These are phyloP conservation scores for Philopotamus ludificatus DNA, from an alignment of 1,140 invertebrate genomes.

Conservation along the genomic window DNA sequence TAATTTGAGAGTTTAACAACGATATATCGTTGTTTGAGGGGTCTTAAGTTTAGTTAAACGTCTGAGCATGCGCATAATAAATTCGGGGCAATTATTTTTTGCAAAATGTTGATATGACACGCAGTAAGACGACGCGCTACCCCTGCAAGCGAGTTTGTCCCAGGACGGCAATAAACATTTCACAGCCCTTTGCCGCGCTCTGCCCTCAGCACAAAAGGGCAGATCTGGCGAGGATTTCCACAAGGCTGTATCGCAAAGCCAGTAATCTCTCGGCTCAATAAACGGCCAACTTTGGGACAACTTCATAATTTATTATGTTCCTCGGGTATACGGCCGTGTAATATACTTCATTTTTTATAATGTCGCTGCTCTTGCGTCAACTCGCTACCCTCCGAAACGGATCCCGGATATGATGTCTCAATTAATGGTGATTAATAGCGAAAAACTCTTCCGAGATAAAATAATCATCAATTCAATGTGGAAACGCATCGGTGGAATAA, in stretches of 20 bases:
- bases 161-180: slow-evolving; percentile 27
- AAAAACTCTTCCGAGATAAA: too few species aligned
- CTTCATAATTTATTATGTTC: slow-evolving; percentile 17
- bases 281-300: slow-evolving; percentile 30
- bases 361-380: neutral
- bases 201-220: slow-evolving; percentile 25
- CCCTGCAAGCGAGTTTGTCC: slow-evolving; percentile 8
- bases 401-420: too few species aligned
- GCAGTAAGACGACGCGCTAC: slow-evolving; percentile 11
- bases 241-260: slow-evolving; percentile 29
- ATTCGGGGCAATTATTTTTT: slow-evolving; percentile 13
- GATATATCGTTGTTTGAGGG: too few species aligned
- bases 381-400: too few species aligned
- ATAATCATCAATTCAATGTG: too few species aligned
- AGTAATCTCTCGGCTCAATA: slow-evolving; percentile 34
- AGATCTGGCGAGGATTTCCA: slow-evolving; percentile 25
- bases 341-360: slow-evolving; percentile 20
- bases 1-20: too few species aligned
- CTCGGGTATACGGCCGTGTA: neutral
- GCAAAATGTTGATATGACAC: neutral
- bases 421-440: too few species aligned
- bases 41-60: too few species aligned
- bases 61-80: too few species aligned
- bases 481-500: too few species aligned
- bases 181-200: slow-evolving; percentile 19